These are phyloP conservation scores for Penaeus indicus DNA, from an alignment of 1,140 invertebrate genomes.

Conservation along the genomic window DNA sequence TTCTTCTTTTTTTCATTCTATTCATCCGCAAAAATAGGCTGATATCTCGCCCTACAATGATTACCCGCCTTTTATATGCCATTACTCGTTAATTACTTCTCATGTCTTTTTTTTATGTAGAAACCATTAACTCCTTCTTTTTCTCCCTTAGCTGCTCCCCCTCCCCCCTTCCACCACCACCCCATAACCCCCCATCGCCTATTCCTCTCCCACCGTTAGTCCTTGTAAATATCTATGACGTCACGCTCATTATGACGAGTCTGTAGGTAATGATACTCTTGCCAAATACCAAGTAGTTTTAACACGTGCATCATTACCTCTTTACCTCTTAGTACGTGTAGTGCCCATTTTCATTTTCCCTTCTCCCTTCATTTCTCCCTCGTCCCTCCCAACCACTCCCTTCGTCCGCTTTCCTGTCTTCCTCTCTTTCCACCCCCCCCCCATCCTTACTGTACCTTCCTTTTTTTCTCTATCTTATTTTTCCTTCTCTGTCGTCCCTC, in stretches of 20 bases:
- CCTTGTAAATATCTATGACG: no score
- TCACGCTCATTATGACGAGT: no score
- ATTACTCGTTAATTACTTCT: no score
- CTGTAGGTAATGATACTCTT: neutral
- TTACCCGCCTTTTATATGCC: no score
- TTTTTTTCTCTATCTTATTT: neutral
- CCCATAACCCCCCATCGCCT: neutral
- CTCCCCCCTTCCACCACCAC: neutral
- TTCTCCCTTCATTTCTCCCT: neutral
- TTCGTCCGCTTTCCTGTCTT: neutral
- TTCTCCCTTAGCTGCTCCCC: neutral
- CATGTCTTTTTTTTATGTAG: no score
- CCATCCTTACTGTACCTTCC: neutral
- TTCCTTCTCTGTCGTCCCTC: neutral
- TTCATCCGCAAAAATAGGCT: no score
- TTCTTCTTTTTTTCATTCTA: no score
- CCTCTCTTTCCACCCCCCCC: neutral
- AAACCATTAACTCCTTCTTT: no score
- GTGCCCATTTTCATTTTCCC: neutral
- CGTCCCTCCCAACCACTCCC: neutral
- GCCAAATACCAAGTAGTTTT: neutral
- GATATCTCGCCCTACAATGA: no score
- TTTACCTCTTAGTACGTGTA: neutral
- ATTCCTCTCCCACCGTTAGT: no score
- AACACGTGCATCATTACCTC: neutral